A percentile compares a stretch with the other conserved stretches of the same genome.
These are phyloP conservation scores for Acipenser transmontanus DNA, from an alignment of 2,797 vertebrate species.

Conservation along the genomic window DNA sequence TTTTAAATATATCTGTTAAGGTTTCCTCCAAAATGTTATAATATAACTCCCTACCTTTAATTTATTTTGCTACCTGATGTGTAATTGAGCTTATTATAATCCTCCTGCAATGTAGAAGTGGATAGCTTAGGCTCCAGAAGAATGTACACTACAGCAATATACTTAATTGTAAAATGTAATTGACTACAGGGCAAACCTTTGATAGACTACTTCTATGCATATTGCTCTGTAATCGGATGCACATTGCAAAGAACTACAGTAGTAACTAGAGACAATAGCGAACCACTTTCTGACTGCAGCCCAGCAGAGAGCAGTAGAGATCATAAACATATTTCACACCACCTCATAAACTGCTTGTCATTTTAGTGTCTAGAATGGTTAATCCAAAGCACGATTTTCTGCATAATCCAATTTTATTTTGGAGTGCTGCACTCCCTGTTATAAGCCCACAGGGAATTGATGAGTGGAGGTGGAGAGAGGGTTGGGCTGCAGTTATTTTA, in stretches of 20 bases:
- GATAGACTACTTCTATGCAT: no score
- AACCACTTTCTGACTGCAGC: constrained; percentile 19
- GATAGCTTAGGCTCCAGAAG: no score
- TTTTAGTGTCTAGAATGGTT: constrained; percentile 10
- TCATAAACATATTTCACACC: constrained; percentile 21
- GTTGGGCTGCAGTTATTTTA: constrained; percentile 23
- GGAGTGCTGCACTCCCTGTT: constrained; percentile 1
- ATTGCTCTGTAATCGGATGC: no score
- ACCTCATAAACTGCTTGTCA: constrained; percentile 8
- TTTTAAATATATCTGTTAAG: no score
- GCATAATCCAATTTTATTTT: constrained; percentile 14
- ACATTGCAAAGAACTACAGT: not conserved
- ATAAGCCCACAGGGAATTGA: not conserved
- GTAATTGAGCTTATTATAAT: no score
- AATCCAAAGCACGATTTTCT: constrained; percentile 4
- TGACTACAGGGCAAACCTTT: not conserved
- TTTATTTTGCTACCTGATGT: no score
- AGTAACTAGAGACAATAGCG: not conserved
- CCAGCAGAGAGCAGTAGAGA: constrained; percentile 52
- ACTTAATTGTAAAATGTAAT: not conserved
- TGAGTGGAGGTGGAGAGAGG: not conserved
- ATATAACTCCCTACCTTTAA: no score
- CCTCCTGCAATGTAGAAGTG: no score
- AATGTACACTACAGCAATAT: no score
- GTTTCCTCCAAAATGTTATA: no score